Percentiles rank a stretch among this genome's conserved stretches.
Conservation (phyloP, 2,888 invertebrate genomes). For the Allophyes oxyacanthae region DNA sequence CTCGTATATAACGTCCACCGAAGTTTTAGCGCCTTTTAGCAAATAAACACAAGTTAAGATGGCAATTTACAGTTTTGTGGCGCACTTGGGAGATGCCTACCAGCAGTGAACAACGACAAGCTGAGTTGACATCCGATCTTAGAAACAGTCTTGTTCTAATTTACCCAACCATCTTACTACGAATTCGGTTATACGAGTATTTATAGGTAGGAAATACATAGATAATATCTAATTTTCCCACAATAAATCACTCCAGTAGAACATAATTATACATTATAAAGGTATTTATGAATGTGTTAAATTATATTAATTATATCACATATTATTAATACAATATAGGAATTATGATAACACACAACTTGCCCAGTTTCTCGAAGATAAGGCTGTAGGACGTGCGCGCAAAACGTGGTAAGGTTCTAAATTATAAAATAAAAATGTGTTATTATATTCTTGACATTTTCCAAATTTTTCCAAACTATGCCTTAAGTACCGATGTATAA, state of each 20-base stretch:
- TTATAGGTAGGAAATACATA: no score
- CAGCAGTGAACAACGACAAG: no score
- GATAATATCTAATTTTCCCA: conserved; percentile 47
- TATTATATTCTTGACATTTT: no score
- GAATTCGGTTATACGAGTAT: no score
- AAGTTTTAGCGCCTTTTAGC: conserved; percentile 4
- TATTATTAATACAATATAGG: conserved; percentile 57
- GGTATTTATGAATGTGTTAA: conserved; percentile 57
- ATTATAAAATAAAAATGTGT: no score
- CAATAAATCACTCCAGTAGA: conserved; percentile 62
- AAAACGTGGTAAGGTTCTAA: conserved; percentile 46
- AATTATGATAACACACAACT: conserved; percentile 62
- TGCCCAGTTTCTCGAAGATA: conserved; percentile 59
- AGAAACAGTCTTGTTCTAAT: no score
- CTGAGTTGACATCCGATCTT: no score
- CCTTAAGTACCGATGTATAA: no score
- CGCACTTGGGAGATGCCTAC: no score
- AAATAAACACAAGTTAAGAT: background rate
- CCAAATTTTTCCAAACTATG: no score
- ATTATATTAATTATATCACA: conserved; percentile 44
- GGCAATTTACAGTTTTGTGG: no score
- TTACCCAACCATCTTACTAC: no score
- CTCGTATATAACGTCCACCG: background rate
- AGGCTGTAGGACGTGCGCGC: conserved; percentile 40
- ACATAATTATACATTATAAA: conserved; percentile 59